phyloP scores from a whole-genome alignment of 2,888 invertebrate species.

The Caenorhabditis sp. region DNA sequence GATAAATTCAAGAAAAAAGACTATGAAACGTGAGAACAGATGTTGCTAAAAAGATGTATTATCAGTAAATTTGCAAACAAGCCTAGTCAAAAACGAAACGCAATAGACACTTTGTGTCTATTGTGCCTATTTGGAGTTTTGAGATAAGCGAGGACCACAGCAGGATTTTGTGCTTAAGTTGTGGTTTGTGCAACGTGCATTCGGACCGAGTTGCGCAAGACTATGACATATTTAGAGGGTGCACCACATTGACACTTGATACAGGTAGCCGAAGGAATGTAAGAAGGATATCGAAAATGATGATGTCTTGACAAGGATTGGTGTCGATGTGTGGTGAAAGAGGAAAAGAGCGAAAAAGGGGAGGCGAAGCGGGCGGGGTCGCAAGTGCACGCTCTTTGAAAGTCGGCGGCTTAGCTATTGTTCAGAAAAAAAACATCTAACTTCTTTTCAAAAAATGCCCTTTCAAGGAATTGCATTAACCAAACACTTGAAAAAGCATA shows the following conservation, averaged over 20 bases:
- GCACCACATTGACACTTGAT: neutral
- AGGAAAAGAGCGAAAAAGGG: slow-evolving; percentile 1
- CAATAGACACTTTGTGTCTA: too few relatives aligned
- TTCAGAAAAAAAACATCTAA: too few relatives aligned
- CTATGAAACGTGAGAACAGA: slow-evolving; percentile 20
- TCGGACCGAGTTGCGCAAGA: too few relatives aligned
- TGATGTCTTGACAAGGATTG: slow-evolving; percentile 16
- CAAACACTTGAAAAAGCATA: too few relatives aligned
- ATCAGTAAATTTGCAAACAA: slow-evolving; percentile 10
- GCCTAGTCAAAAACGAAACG: too few relatives aligned
- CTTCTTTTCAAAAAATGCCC: too few relatives aligned
- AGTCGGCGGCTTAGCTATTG: too few relatives aligned
- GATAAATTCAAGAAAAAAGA: slow-evolving; percentile 5
- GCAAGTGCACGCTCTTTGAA: slow-evolving; percentile 3
- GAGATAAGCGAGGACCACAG: slow-evolving; percentile 6
- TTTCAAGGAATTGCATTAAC: too few relatives aligned
- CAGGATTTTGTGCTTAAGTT: neutral
- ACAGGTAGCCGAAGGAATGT: neutral
- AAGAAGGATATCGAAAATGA: too few relatives aligned
- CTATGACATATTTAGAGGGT: too few relatives aligned
- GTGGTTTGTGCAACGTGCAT: slow-evolving; percentile 45
- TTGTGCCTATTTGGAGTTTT: neutral
- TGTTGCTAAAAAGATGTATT: slow-evolving; percentile 37
- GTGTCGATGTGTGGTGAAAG: slow-evolving; percentile 30
- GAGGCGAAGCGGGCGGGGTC: neutral